Percentiles rank a stretch among this genome's conserved stretches.
phyloP scores from a whole-genome alignment of 2,797 vertebrate species.

The Merluccius polli region DNA sequence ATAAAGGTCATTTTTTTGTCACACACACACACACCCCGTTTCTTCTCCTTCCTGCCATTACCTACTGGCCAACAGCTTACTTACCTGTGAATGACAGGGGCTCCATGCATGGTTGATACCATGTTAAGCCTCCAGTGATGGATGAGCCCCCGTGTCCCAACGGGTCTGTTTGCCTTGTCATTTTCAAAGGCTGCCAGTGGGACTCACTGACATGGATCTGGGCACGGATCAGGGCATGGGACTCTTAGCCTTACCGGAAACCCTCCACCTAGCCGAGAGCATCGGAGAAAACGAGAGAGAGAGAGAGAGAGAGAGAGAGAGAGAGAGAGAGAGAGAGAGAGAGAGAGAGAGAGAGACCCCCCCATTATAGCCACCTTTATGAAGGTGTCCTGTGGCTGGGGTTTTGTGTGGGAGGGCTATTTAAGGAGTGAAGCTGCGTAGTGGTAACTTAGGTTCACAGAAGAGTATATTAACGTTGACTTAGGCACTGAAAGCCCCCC shows the following conservation, averaged over 20 bases:
- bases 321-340: too few relatives aligned
- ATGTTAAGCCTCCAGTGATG: neutral
- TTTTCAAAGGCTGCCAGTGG: neutral
- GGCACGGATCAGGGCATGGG: neutral
- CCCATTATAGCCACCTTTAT: too few relatives aligned
- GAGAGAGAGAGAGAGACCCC: too few relatives aligned
- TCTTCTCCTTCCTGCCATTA: neutral
- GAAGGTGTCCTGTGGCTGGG: neutral
- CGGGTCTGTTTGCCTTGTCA: neutral
- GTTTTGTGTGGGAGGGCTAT: neutral
- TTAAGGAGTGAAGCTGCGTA: neutral
- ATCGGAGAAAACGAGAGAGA: too few relatives aligned
- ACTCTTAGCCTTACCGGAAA: neutral
- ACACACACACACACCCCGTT: neutral
- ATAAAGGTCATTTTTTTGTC: neutral
- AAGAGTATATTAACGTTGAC: neutral
- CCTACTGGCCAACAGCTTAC: neutral
- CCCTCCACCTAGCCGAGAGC: neutral
- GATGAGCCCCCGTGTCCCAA: neutral
- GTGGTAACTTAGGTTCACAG: neutral
- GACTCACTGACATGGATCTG: neutral
- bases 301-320: too few relatives aligned
- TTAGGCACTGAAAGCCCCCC: neutral
- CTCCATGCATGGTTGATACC: neutral
- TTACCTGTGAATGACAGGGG: neutral